phyloP scores from a whole-genome alignment of 1,140 invertebrate species.

The Oryzaephilus surinamensis region DNA sequence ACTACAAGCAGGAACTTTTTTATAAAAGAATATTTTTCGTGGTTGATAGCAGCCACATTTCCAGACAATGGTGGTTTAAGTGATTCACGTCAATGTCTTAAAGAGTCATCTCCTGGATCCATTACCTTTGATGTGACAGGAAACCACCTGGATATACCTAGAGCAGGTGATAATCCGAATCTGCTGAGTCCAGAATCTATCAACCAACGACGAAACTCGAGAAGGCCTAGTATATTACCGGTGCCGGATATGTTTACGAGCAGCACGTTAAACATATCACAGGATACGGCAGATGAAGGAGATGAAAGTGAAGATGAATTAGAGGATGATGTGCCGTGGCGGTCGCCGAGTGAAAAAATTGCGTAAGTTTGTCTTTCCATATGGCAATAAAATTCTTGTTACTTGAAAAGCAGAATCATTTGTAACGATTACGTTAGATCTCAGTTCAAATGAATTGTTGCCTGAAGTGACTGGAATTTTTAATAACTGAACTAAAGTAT shows the following conservation, averaged over 20 bases:
- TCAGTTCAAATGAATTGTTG: no score
- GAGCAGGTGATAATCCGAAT: constrained; percentile 63
- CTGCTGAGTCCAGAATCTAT: constrained; percentile 68
- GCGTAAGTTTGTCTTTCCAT: constrained; percentile 59
- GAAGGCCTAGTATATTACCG: constrained; percentile 74
- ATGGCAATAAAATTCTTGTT: no score
- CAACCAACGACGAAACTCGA: constrained; percentile 65
- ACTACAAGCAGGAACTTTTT: no score
- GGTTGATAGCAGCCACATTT: constrained; percentile 25
- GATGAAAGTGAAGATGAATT: constrained; percentile 81
- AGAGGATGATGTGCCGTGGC: constrained; percentile 80
- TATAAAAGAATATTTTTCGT: neutral
- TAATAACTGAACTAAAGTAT: no score
- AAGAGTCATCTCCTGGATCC: constrained; percentile 49
- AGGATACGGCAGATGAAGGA: constrained; percentile 57
- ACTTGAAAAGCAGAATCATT: no score
- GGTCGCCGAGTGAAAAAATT: constrained; percentile 79
- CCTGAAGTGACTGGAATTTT: no score
- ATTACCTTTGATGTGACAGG: constrained; percentile 50
- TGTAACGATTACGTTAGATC: no score
- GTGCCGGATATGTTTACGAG: constrained; percentile 81
- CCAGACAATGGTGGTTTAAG: constrained; percentile 34
- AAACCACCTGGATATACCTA: constrained; percentile 68
- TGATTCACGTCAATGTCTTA: constrained; percentile 52
- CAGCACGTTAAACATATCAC: constrained; percentile 61